phyloP scores from a whole-genome alignment of 2,888 invertebrate species.

The Hirtodrosophila alboralis region DNA sequence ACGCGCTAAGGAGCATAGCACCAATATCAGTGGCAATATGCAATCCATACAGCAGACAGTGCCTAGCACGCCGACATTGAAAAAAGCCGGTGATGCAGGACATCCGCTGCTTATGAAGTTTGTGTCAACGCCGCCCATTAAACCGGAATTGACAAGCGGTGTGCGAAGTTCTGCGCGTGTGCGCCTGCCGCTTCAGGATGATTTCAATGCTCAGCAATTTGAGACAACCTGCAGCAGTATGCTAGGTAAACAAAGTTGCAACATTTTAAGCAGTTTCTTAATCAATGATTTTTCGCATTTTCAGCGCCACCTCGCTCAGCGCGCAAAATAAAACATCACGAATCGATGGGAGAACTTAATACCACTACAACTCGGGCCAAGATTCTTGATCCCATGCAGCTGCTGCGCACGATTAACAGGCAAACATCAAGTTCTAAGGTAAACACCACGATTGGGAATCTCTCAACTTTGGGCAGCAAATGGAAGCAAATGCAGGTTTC shows the following conservation, averaged over 20 bases:
- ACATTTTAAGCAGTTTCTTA: no score
- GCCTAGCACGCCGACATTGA: constrained; percentile 18
- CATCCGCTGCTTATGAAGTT: constrained; percentile 70
- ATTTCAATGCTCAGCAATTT: constrained; percentile 61
- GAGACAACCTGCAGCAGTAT: constrained; percentile 53
- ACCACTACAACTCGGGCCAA: constrained; percentile 72
- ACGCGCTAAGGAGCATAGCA: constrained; percentile 41
- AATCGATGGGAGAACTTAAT: constrained; percentile 54
- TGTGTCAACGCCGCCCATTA: constrained; percentile 82
- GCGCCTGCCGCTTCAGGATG: constrained; percentile 78
- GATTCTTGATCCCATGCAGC: constrained; percentile 77
- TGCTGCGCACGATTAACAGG: constrained; percentile 80
- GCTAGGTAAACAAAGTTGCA: constrained; percentile 42
- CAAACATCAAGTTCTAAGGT: constrained; percentile 23
- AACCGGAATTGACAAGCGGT: constrained; percentile 55
- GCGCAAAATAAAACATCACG: constrained; percentile 48
- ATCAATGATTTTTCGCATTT: background rate
- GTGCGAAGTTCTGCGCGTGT: constrained; percentile 50
- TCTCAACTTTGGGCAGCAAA: constrained; percentile 68
- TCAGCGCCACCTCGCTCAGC: constrained; percentile 60
- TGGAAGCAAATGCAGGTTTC: constrained; percentile 79
- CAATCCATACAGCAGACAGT: constrained; percentile 1
- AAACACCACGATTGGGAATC: constrained; percentile 44
- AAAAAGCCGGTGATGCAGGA: constrained; percentile 2
- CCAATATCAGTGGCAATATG: constrained; percentile 13